Base-by-base conservation (phyloP, 23 tunicate genomes). In the Trididemnum clinides region DNA sequence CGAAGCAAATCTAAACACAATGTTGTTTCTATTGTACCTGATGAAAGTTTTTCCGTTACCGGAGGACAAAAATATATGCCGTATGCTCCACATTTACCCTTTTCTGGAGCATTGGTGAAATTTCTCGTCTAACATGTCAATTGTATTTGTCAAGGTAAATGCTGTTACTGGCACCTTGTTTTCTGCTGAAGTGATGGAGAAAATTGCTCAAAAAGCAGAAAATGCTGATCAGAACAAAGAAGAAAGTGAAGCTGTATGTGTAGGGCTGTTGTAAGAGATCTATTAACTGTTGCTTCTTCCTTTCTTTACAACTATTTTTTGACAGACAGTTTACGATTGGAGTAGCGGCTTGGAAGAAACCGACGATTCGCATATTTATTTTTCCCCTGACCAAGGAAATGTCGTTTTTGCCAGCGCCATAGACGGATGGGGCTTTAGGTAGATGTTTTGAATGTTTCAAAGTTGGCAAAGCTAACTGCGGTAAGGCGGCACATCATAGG, bases 351-450 rank as follows among this genome's bases (percentile, higher is more conserved):
- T 96, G 1, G 99, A 84, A 59, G 88, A 87, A 20, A 80, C 80
- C 21, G 99, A 96, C 51, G 99, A 97, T 71, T 88, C 97, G 31
- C 51, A 87, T 50, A 57, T 97, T 27, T 97, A 92, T 70, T 97
- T 97, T 86, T 72, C 97, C 0, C 99, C 99, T 4, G 88, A 85
- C 32, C 83, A 86, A 35, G 99, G 99, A 22, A 97, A 97, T 63
- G 99, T 97, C 29, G 87, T 97, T 19, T 97, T 97, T 88, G 89
- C 95, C 21, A 78, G 90, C 66, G 99, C 99, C 7, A 76, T 82
- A 27, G 97, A 97, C 82, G 97, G 95, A n/a, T 97, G 99, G 99
- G 99, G 95, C 32, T 97, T 97, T 72, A 54, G 71, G 91, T 87
- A 59, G 22, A 28, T 59, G n/a, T n/a, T n/a, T n/a, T n/a, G n/a